Percentiles rank a stretch among this genome's conserved stretches.
Evolutionary conservation across 2,797 vertebrate genomes (phyloP).

Genomic region (Remorina albescens): DNA sequence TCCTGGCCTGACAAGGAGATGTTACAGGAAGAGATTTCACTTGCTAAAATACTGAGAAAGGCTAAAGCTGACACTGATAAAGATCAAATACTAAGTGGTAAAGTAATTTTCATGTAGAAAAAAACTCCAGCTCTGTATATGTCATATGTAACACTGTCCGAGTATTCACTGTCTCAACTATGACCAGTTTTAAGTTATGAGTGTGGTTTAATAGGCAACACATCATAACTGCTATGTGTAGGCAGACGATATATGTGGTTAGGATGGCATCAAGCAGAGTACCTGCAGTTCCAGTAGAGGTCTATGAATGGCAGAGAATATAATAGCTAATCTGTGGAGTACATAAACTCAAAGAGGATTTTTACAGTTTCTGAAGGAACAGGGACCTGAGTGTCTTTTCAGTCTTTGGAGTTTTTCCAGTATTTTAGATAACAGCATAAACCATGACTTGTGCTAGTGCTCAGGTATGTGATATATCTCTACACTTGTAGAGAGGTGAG

Average conservation of each 20-base stretch:
- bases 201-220: conserved; percentile 17
- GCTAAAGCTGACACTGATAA: conserved; percentile 54
- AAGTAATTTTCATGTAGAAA: conserved; percentile 28
- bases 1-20: conserved; percentile 39
- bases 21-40: conserved; percentile 45
- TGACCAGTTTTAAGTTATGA: conserved; percentile 4
- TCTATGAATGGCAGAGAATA: conserved; percentile 27
- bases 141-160: conserved; percentile 16
- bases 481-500: not conserved
- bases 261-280: conserved; percentile 15
- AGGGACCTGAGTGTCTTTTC: too few species aligned
- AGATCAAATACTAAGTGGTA: conserved; percentile 31
- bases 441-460: not conserved
- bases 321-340: conserved; percentile 14
- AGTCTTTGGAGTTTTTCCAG: conserved; percentile 23
- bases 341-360: conserved; percentile 17
- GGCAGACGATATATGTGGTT: conserved; percentile 41
- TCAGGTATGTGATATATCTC: not conserved
- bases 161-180: conserved; percentile 21
- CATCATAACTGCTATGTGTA: conserved; percentile 20
- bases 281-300: conserved; percentile 35
- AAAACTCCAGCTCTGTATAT: conserved; percentile 19
- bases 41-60: conserved; percentile 28
- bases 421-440: not conserved
- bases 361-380: conserved; percentile 7